phyloP scores from a whole-genome alignment of 2,888 invertebrate genomes.

The Epistrophella euchroma region DNA sequence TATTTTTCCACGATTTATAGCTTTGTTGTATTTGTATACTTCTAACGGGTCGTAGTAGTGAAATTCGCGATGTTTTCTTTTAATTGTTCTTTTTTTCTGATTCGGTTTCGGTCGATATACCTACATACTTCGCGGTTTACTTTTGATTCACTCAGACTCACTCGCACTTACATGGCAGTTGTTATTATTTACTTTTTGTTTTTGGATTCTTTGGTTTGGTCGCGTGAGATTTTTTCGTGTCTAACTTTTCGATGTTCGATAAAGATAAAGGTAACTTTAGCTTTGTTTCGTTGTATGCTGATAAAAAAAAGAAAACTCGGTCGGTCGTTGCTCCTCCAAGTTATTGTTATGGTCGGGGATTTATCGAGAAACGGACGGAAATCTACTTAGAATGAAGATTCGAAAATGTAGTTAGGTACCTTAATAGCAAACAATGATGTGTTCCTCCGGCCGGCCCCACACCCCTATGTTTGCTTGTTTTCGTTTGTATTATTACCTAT shows the following conservation, averaged over 20 bases:
- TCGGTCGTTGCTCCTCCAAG: constrained; percentile 60
- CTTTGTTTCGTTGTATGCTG: neutral
- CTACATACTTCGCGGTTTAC: constrained; percentile 30
- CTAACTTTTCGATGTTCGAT: constrained; percentile 18
- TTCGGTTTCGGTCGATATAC: too few species aligned
- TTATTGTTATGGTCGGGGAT: constrained; percentile 28
- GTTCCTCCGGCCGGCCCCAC: neutral
- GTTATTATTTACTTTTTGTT: constrained; percentile 60
- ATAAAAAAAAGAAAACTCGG: constrained; percentile 66
- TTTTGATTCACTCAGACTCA: constrained; percentile 23
- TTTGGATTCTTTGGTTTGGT: constrained; percentile 14
- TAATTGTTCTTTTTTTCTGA: constrained; percentile 30
- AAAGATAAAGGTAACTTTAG: too few species aligned
- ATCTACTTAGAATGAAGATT: neutral
- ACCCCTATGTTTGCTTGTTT: neutral
- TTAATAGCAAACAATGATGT: neutral
- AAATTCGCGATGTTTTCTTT: constrained; percentile 68
- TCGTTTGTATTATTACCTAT: too few species aligned
- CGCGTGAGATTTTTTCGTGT: constrained; percentile 26
- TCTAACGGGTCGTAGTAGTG: constrained; percentile 66
- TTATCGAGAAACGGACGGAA: constrained; percentile 12
- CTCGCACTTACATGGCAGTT: constrained; percentile 26
- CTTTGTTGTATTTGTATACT: constrained; percentile 4
- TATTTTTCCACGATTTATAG: constrained; percentile 39
- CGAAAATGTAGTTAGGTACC: neutral